A percentile compares a stretch with the other conserved stretches of the same genome.
Conservation (phyloP, 2,797 vertebrate genomes). For the Intellagama lesueurii region DNA sequence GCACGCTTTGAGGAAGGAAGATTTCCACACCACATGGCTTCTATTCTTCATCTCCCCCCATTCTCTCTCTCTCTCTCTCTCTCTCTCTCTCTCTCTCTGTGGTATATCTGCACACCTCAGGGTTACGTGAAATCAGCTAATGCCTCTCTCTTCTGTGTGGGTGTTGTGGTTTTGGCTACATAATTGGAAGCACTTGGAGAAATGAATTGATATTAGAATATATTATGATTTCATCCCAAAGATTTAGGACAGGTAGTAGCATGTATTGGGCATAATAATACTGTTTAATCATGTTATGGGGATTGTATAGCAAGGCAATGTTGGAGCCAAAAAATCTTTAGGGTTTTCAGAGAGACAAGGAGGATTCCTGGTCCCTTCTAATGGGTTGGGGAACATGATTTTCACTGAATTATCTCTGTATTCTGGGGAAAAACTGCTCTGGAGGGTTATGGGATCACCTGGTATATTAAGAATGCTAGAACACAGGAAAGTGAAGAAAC, state of each 20-base stretch:
- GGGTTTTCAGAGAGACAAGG: neutral
- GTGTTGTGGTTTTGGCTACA: conserved; percentile 1
- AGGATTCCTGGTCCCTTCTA: neutral
- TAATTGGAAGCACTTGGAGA: neutral
- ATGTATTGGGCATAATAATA: neutral
- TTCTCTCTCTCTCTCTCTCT: no score
- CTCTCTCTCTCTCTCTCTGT: no score
- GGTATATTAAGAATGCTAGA: neutral
- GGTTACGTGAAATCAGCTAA: neutral
- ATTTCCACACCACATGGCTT: no score
- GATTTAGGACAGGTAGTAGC: neutral
- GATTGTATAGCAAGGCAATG: neutral
- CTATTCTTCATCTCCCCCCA: no score
- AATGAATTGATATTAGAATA: neutral
- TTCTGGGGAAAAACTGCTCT: neutral
- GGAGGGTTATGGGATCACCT: neutral
- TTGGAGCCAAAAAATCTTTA: neutral
- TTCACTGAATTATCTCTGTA: neutral
- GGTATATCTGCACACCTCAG: neutral
- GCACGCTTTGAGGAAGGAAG: no score
- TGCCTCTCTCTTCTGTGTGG: neutral
- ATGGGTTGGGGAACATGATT: neutral
- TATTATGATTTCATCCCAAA: neutral
- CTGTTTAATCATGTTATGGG: neutral
- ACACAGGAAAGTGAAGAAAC: neutral